Percentiles rank a stretch among this genome's conserved stretches.
Conservation (phyloP, 2,888 invertebrate species). For the Scotopteryx bipunctaria region DNA sequence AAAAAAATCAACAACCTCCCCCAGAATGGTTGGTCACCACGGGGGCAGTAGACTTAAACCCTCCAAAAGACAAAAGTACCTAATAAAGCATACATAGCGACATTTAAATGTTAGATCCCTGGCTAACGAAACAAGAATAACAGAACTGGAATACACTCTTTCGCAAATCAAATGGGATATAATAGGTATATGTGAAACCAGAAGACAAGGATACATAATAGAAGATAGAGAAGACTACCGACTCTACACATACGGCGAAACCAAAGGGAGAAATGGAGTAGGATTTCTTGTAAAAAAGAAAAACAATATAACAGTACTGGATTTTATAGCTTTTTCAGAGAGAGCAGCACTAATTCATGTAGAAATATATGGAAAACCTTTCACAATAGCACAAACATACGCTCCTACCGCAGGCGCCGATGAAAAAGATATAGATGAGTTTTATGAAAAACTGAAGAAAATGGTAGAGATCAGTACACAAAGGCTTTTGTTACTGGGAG, state of each 20-base stretch:
- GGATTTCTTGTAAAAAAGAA: constrained; percentile 13
- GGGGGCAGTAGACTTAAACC: not conserved
- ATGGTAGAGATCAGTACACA: not conserved
- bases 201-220: not conserved
- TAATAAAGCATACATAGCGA: too few species aligned
- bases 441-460: constrained; percentile 6
- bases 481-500: not conserved
- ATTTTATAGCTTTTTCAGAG: constrained; percentile 9
- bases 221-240: not conserved
- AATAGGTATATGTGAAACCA: not conserved
- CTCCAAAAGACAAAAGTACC: not conserved
- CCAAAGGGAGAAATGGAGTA: constrained; percentile 1
- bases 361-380: not conserved
- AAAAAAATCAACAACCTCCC: not conserved
- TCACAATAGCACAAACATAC: constrained; percentile 27
- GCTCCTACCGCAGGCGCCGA: constrained; percentile 15
- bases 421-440: constrained; percentile 13
- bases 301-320: constrained; percentile 1
- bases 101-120: not conserved
- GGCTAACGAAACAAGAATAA: not conserved
- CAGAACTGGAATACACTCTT: not conserved
- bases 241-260: constrained; percentile 11
- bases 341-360: constrained; percentile 4
- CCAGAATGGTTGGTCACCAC: not conserved
- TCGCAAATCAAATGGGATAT: not conserved